Conservation (phyloP, 2,113 vertebrate species). For the Rhinoptilus africanus region DNA sequence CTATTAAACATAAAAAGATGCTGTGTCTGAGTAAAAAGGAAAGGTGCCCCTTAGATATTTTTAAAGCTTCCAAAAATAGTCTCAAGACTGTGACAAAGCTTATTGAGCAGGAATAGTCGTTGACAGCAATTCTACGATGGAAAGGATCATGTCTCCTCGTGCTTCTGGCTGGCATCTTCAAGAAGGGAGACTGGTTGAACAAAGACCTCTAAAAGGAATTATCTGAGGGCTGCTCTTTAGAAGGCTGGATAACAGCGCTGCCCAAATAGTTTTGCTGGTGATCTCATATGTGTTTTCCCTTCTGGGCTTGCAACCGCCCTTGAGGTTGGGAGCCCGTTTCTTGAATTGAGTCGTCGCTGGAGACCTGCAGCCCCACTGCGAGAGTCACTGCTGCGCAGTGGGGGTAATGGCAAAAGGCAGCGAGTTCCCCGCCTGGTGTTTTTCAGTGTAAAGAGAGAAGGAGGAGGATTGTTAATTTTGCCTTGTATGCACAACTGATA, state of each 20-base stretch:
- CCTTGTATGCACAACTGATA: slow-evolving; percentile 40
- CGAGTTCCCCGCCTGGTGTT: neutral
- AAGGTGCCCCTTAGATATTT: slow-evolving; percentile 66
- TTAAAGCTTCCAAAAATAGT: slow-evolving; percentile 59
- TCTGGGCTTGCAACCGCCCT: neutral
- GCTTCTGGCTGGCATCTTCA: neutral
- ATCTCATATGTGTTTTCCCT: neutral
- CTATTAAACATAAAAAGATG: slow-evolving; percentile 62
- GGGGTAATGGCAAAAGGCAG: neutral
- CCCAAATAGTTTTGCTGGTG: neutral
- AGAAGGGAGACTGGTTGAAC: neutral
- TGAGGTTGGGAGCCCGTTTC: neutral
- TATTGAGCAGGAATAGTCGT: neutral
- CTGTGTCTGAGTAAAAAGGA: slow-evolving; percentile 39
- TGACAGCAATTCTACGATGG: neutral
- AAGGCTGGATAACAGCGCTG: neutral
- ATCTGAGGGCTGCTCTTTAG: neutral
- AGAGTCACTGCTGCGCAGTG: neutral
- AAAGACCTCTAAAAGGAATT: slow-evolving; percentile 16
- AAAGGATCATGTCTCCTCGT: neutral
- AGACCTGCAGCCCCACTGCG: neutral
- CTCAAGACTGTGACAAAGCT: slow-evolving; percentile 35
- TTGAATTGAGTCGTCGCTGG: neutral
- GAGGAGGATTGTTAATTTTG: neutral
- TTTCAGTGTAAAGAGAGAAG: neutral